Conservation (phyloP, 2,113 vertebrate genomes). For the Echinops telfairi region DNA sequence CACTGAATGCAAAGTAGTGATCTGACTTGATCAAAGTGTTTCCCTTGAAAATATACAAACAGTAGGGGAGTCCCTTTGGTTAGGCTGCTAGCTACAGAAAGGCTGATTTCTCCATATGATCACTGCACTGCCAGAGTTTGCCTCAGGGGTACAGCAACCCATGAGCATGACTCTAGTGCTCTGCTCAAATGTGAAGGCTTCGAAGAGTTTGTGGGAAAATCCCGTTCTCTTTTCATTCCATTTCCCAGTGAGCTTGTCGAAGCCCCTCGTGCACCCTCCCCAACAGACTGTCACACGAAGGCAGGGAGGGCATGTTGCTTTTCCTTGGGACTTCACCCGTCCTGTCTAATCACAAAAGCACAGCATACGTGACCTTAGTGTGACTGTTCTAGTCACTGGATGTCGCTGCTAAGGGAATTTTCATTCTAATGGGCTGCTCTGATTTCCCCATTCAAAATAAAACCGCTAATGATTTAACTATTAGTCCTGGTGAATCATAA, state of each 20-base stretch:
- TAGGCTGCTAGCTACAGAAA: not conserved
- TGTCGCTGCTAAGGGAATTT: not conserved
- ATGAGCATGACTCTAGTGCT: not conserved
- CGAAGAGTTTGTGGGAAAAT: no score
- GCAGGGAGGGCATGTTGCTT: not conserved
- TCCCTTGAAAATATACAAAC: constrained; percentile 22
- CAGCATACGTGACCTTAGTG: constrained; percentile 43
- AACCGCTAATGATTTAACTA: constrained; percentile 40
- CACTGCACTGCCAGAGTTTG: not conserved
- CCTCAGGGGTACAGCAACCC: not conserved
- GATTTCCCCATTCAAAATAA: constrained; percentile 43
- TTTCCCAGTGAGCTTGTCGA: no score
- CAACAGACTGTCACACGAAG: not conserved
- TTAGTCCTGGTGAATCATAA: constrained; percentile 56
- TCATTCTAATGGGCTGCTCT: constrained; percentile 18
- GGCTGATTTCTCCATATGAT: not conserved
- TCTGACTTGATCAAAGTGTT: not conserved
- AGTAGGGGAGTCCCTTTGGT: not conserved
- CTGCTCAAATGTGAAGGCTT: not conserved
- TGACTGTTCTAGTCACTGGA: not conserved
- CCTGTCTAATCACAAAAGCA: not conserved
- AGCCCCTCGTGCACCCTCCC: not conserved
- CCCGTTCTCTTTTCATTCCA: no score
- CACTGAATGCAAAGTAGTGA: not conserved
- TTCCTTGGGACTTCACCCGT: not conserved